phyloP scores from a whole-genome alignment of 2,888 invertebrate genomes.

The Leptopilina myrica region DNA sequence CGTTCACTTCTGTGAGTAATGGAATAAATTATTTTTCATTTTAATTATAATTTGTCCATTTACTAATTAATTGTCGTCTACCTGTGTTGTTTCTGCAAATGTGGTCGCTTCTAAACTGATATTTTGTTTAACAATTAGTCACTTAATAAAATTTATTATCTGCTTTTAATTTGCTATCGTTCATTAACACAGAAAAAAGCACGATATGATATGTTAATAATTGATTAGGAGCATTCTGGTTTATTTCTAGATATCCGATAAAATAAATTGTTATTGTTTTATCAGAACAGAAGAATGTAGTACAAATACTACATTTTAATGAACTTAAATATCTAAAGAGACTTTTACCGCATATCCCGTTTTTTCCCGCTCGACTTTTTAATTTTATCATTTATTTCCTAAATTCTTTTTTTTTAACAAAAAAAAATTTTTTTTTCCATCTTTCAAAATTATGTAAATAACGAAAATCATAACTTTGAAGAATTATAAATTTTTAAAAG shows the following conservation, averaged over 20 bases:
- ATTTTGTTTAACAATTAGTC: background rate
- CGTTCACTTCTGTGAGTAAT: too few species aligned
- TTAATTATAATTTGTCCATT: too few species aligned
- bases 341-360: background rate
- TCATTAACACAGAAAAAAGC: background rate
- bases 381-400: too few species aligned
- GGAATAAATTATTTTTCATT: too few species aligned
- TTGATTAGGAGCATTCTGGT: slow-evolving; percentile 4
- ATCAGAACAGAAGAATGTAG: background rate
- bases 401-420: too few species aligned
- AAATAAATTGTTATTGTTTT: background rate
- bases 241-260: background rate
- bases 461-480: too few species aligned
- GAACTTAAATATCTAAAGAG: background rate
- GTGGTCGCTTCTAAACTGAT: background rate
- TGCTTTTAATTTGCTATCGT: slow-evolving; percentile 20
- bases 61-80: background rate
- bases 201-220: slow-evolving; percentile 26
- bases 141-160: slow-evolving; percentile 26
- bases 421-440: too few species aligned
- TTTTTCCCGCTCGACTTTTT: too few species aligned
- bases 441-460: too few species aligned
- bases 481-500: too few species aligned
- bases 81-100: slow-evolving; percentile 13
- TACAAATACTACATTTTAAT: background rate